Conservation (phyloP, 2,797 vertebrate genomes). For the Alectoris magna region DNA sequence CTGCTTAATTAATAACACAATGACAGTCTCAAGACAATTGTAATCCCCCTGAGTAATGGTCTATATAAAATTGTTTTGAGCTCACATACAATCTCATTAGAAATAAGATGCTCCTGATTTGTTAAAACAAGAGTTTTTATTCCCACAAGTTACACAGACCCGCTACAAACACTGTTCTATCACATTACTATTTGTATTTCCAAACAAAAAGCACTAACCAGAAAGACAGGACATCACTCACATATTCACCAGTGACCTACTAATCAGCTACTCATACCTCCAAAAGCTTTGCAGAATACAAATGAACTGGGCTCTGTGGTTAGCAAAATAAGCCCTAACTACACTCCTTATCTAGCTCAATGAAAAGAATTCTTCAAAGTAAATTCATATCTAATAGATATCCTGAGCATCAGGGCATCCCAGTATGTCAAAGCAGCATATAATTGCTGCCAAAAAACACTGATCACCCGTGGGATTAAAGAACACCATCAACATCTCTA, state of each 20-base stretch:
- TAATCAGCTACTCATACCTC: accelerated
- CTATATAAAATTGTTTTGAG: conserved; percentile 42
- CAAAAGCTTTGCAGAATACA: background rate
- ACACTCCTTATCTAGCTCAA: background rate
- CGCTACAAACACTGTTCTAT: background rate
- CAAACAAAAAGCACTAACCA: background rate
- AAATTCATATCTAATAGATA: background rate
- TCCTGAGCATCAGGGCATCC: background rate
- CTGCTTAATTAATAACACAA: conserved; percentile 86
- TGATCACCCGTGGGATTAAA: background rate
- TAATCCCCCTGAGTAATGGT: conserved; percentile 77
- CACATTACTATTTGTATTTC: background rate
- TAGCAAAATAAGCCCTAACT: background rate
- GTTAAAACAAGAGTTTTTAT: background rate
- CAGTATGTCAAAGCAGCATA: background rate
- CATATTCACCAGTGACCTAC: background rate
- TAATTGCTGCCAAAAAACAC: background rate
- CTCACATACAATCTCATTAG: conserved; percentile 20
- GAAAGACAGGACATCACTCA: background rate
- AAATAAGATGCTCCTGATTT: conserved; percentile 29
- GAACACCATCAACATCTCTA: background rate
- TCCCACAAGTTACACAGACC: background rate
- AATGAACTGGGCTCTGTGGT: background rate
- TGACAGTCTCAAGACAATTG: conserved; percentile 82
- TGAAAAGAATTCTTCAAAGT: background rate